Percentiles rank a stretch among this genome's conserved stretches.
phyloP scores from a whole-genome alignment of 2,888 invertebrate genomes.

The Ormyrus rosae region DNA sequence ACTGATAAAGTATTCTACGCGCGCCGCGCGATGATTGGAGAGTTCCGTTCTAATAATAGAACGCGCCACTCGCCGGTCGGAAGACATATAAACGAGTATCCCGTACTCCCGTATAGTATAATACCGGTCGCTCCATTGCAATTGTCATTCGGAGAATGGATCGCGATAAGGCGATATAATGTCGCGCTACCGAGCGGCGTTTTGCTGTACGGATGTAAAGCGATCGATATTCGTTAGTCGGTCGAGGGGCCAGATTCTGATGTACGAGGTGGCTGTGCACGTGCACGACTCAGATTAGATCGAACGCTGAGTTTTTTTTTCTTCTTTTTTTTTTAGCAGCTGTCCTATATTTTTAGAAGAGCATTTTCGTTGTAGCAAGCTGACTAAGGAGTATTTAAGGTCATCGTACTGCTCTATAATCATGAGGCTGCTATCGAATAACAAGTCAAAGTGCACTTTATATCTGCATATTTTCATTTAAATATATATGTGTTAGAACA shows the following conservation, averaged over 20 bases:
- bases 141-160: neutral
- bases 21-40: neutral
- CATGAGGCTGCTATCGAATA: neutral
- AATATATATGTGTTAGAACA: too few species aligned
- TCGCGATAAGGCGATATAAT: neutral
- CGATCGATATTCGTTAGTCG: neutral
- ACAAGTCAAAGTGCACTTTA: neutral
- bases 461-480: neutral
- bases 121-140: neutral
- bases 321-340: too few species aligned
- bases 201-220: neutral
- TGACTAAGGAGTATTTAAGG: neutral
- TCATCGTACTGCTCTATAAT: neutral
- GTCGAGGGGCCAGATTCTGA: too few species aligned
- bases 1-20: conserved; percentile 28
- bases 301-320: too few species aligned
- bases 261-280: too few species aligned
- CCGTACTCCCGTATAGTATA: too few species aligned
- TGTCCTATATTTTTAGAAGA: too few species aligned
- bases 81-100: too few species aligned
- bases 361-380: too few species aligned
- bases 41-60: conserved; percentile 23
- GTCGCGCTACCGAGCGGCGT: neutral
- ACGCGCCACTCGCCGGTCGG: neutral
- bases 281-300: too few species aligned